Conservation (phyloP, 2,888 invertebrate genomes). For the Siphlonurus alternatus region DNA sequence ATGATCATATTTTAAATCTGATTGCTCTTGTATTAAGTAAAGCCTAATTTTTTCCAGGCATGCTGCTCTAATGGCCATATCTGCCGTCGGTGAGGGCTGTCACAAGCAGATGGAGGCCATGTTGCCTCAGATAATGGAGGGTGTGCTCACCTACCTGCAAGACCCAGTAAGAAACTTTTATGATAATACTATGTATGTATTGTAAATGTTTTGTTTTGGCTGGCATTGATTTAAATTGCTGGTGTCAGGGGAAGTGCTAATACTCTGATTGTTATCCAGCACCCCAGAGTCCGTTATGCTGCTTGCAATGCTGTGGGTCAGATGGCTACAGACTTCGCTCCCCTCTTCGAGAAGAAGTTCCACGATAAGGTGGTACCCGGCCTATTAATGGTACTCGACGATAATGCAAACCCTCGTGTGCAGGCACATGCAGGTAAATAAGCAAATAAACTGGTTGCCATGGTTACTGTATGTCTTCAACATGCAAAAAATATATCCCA, state of each 20-base stretch:
- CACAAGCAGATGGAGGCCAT: slow-evolving; percentile 95
- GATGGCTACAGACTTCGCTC: slow-evolving; percentile 97
- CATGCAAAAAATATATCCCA: too few species aligned
- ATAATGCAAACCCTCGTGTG: slow-evolving; percentile 83
- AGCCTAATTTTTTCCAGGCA: slow-evolving; percentile 43
- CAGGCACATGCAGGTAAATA: slow-evolving; percentile 53
- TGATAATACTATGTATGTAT: background rate
- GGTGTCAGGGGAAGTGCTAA: too few species aligned
- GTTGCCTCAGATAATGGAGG: slow-evolving; percentile 83
- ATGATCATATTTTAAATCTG: background rate
- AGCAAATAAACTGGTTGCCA: too few species aligned
- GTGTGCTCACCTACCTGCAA: slow-evolving; percentile 67
- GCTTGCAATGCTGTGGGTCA: slow-evolving; percentile 98
- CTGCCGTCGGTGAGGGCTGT: slow-evolving; percentile 96
- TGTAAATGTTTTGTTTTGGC: background rate
- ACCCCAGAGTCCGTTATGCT: slow-evolving; percentile 87
- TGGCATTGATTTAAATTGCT: too few species aligned
- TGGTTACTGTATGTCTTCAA: too few species aligned
- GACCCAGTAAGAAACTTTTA: slow-evolving; percentile 47
- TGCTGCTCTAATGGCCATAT: slow-evolving; percentile 96
- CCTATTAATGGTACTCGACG: slow-evolving; percentile 72
- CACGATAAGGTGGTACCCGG: slow-evolving; percentile 91
- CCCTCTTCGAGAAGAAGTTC: slow-evolving; percentile 92
- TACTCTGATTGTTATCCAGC: slow-evolving; percentile 34
- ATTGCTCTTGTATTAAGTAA: background rate